These are phyloP conservation scores for Euthynnus affinis DNA, from an alignment of 2,797 vertebrate genomes.

Conservation along the genomic window DNA sequence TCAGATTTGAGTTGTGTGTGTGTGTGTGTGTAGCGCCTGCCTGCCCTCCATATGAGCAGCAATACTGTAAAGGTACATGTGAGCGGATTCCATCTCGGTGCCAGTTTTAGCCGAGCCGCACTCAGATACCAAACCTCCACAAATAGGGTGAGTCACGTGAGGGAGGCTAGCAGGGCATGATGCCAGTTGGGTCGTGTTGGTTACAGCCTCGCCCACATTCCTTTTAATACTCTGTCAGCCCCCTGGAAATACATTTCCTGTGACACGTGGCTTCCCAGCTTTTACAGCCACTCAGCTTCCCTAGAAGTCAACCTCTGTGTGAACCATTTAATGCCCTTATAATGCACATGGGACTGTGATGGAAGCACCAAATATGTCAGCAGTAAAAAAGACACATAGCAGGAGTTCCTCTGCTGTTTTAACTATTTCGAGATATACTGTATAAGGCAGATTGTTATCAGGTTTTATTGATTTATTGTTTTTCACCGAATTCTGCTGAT, in stretches of 20 bases:
- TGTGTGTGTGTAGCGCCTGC: conserved; percentile 12
- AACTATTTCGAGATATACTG: background rate
- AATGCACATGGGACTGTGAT: conserved; percentile 27
- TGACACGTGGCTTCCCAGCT: conserved; percentile 50
- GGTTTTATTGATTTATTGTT: background rate
- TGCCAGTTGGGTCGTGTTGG: conserved; percentile 74
- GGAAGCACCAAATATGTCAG: conserved; percentile 36
- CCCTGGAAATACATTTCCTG: conserved; percentile 77
- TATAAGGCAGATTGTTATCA: background rate
- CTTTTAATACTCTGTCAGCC: conserved; percentile 70
- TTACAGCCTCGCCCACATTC: conserved; percentile 78
- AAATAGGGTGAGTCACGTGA: conserved; percentile 77
- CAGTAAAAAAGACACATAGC: background rate
- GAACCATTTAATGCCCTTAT: conserved; percentile 24
- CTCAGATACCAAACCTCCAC: conserved; percentile 64
- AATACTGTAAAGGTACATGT: conserved; percentile 35
- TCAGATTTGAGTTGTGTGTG: conserved; percentile 57
- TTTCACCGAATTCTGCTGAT: background rate
- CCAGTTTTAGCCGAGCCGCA: conserved; percentile 51
- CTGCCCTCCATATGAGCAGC: conserved; percentile 24
- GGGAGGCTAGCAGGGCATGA: conserved; percentile 47
- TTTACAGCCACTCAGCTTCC: conserved; percentile 58
- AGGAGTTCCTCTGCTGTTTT: conserved; percentile 11
- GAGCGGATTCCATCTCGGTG: conserved; percentile 30
- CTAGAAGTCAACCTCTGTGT: conserved; percentile 51